Evolutionary conservation across 2,113 vertebrate species (phyloP), one percentile per base, ranked within the genome.

Genomic region (Lates calcarifer): DNA sequence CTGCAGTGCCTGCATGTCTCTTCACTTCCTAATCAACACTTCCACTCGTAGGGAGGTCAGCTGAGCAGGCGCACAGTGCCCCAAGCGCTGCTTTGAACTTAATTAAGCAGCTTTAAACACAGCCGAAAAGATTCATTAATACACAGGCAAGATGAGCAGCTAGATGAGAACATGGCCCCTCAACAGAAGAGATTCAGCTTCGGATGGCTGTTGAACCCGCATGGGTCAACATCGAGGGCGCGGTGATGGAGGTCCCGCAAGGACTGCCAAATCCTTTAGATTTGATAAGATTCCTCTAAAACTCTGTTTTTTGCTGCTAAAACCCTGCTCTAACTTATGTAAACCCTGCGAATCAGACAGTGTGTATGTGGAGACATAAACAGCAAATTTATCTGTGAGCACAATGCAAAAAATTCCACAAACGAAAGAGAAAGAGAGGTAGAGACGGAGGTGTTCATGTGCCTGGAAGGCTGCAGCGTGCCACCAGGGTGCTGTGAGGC

Each of bases 51-150:
- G 90, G 87, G 92, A 93, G 93, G 93, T 94, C 93, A 92, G 88
- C 64, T 39, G 90, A 89, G 93, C 92, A 84, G 92, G 89, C 87
- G 71, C 82, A 41, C 83, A 56, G 82, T 79, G 91, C 93, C 94
- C 92, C 88, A 55, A 89, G 94, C 90, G 49, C 89, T 68, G 91
- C 93, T 94, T 92, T 94, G 90, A 92, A 94, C 94, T 95, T 95
- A 94, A 95, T 95, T 95, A 95, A 95, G 94, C 93, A 89, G 94
- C 91, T 93, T 95, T 92, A 93, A 95, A 93, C 89, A 95, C 89
- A 89, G 87, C 74, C 75, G 76, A 91, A 94, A 91, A 91, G 94
- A 92, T 94, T 94, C 90, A 94, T 95, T 95, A 94, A 91, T 91
- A 90, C 86, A 79, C 81, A 64, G 91, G 79, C 83, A 69, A 90